Evolutionary conservation across 2,888 invertebrate genomes (phyloP), one percentile per base, ranked within the genome.

Genomic region (Phortica okadai): DNA sequence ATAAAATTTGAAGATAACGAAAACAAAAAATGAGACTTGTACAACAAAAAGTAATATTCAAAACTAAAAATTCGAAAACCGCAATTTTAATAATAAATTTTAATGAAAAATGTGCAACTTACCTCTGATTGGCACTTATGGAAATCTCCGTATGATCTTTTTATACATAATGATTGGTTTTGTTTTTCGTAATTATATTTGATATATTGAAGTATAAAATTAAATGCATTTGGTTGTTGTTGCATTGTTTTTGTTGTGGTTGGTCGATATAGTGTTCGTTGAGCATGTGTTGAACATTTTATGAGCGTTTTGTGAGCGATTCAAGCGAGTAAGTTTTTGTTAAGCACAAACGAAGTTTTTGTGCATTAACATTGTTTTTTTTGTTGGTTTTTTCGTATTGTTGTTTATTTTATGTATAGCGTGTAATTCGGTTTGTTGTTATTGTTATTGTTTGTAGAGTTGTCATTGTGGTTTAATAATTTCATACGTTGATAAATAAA

Each of bases 81-180:
- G 79, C 41, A 41, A 79, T 76, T 76, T 66, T 44, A 56, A 78
- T 76, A 66, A 76, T 44, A 67, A 69, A 69, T 14, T 74, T 45
- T 67, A 73, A 75, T 74, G 76, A 76, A 80, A 76, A 75, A 64
- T 76, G 44, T 76, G 79, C 54, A 76, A 84, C 91, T 91, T 91
- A 92, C 91, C 91, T 92, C 83, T 92, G 92, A 73, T 89, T 91
- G 78, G 91, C 90, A 82, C 91, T 91, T 87, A 91, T 89, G 78
- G 90, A 90, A 78, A 91, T 89, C 84, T 91, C 91, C 88, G 91
- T 91, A 79, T 91, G 91, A 87, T 92, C 91, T 92, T 90, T 73
- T 72, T 80, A 84, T 79, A 11, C 21, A 58, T 70, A 59, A 74
- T 59, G 77, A 64, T 72, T 69, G 62, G 14, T 72, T 41, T 69